Evolutionary conservation across 2,113 vertebrate genomes (phyloP), one percentile per base, ranked within the genome.

Genomic region (Misgurnus anguillicaudatus): DNA sequence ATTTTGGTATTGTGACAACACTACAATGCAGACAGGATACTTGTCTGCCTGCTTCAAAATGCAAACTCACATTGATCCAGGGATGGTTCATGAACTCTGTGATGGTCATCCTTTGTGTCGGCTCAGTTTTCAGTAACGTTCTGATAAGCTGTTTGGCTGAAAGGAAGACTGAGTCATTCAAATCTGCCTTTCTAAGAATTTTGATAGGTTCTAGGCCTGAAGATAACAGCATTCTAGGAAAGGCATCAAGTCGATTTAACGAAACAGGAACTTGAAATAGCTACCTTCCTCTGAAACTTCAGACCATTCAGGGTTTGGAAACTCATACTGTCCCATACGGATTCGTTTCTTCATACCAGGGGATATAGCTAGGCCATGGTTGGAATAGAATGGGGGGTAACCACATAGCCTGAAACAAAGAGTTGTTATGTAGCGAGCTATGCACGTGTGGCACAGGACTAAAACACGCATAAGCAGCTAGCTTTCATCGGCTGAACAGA

Each of bases 21-120:
- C 24, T 31, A 31, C 24, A 31, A 3, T 31, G 24, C 24, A 31
- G 2, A 31, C 24, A 2, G 24, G 24, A 31, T 31, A 31, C 3
- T 31, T 31, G 24, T 31, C 24, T 2, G 3, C 24, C 24, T 1
- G 24, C 3, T 31, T 1, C 24, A 17, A 31, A 16, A 16, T 9
- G 5, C 19, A 6, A 19, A 3, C 92, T 91, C 84, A 98, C 98
- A 91, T 97, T 98, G 89, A 99, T 98, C 98, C 98, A 99, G 21
- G 96, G 95, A 80, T 99, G 95, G 89, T 98, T 98, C 96, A 99
- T 99, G 77, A 99, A 99, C 88, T 99, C 97, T 0, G 95, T 96
- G 87, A 99, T 99, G 6, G 97, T 97, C 95, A 99, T 98, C 76
- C 97, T 94, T 87, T 98, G 94, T 3, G 96, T 97, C 0, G 98